Evolutionary conservation across 1,140 invertebrate genomes (phyloP), one percentile per base, ranked within the genome.

Genomic region (Drosophila bifasciata): DNA sequence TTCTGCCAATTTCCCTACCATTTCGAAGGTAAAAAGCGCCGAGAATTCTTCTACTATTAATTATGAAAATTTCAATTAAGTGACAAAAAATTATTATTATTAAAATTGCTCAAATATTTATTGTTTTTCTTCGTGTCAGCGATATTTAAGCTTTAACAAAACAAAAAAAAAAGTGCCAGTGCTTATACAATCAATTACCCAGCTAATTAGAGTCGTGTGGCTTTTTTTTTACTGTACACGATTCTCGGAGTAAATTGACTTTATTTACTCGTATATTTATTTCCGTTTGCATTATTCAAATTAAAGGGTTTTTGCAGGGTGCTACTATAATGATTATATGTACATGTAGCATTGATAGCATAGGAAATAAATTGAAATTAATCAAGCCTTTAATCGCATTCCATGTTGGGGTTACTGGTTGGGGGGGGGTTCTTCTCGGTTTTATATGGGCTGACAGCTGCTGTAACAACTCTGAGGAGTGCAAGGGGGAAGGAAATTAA

Each of bases 341-440:
- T 28, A 28, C 4, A 25, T 25, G 5, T 39, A 6, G 69, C 61
- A 44, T 68, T 71, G 51, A 57, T 73, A 55, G 46, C 67, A 80
- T 61, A 66, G 51, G 58, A 83, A 71, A 71, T 81, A 70, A 86
- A 86, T 81, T 70, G 45, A 88, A 77, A 76, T 83, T 83, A 83
- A 83, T 88, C 78, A 88, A 83, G 61, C 66, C 66, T 32, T 83
- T 86, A 88, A 86, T 86, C 83, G 78, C 84, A 88, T 85, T 83
- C 61, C 28, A 46, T 44, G 62, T 16, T 43, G 49, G 19, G 49
- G 19, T 48, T 55, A 64, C 32, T 64, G 51, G 49, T 71, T 76
- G 60, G 59, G 52, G 36, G 72, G 60, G 59, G 52, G 36, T 55
- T 71, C 9, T 75, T 76, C 60, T 50, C n/a, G 57, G 41, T 55